phyloP scores from a whole-genome alignment of 1,140 invertebrate genomes.

The Calephelis nemesis region DNA sequence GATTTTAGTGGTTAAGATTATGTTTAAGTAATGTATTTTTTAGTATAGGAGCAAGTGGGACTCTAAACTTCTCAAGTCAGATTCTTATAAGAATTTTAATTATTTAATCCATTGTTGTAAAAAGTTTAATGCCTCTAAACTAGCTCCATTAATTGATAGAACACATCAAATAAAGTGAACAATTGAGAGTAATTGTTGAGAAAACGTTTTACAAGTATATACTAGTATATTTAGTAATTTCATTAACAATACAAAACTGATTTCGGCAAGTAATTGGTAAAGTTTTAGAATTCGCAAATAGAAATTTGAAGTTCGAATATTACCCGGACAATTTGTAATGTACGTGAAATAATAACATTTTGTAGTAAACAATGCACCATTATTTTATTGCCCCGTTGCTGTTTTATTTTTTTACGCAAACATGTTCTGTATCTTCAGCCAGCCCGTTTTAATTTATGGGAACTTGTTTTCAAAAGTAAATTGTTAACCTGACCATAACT shows the following conservation, averaged over 20 bases:
- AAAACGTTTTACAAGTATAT: constrained; percentile 50
- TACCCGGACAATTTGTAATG: constrained; percentile 51
- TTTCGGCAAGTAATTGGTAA: constrained; percentile 7
- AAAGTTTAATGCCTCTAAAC: not conserved
- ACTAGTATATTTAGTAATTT: not conserved
- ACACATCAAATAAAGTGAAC: constrained; percentile 48
- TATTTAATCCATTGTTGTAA: not conserved
- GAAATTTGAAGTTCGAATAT: constrained; percentile 54
- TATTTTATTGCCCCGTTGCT: constrained; percentile 40
- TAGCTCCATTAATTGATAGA: constrained; percentile 50
- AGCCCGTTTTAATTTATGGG: constrained; percentile 38
- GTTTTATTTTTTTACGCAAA: constrained; percentile 59
- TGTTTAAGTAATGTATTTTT: too few relatives aligned
- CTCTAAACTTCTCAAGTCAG: not conserved
- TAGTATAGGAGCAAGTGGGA: too few relatives aligned
- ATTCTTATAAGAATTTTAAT: constrained; percentile 9
- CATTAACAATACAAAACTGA: not conserved
- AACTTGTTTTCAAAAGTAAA: constrained; percentile 58
- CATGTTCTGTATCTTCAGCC: constrained; percentile 54
- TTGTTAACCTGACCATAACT: constrained; percentile 43
- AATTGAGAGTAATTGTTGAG: constrained; percentile 65
- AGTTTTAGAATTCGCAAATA: constrained; percentile 33
- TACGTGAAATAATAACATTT: constrained; percentile 25
- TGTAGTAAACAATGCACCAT: constrained; percentile 50
- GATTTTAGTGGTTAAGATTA: too few relatives aligned